Conservation (phyloP, 1,140 invertebrate genomes). For the Cylas formicarius region DNA sequence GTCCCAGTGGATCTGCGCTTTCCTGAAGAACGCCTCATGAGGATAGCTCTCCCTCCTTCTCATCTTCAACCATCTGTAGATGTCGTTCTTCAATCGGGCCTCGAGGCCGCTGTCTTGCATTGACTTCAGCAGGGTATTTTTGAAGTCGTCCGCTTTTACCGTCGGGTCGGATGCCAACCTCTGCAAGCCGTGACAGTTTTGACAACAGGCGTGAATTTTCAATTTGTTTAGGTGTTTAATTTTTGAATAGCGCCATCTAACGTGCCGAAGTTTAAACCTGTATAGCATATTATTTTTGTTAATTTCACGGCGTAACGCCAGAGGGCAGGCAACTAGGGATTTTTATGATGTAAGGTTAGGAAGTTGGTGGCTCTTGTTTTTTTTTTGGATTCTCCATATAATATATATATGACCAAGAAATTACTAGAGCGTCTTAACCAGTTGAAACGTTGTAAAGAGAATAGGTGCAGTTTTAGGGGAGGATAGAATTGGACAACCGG, state of each 20-base stretch:
- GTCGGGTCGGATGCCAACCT: constrained; percentile 63
- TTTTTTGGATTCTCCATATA: too few species aligned
- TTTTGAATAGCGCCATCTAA: background rate
- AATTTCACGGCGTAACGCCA: too few species aligned
- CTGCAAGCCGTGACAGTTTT: constrained; percentile 41
- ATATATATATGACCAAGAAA: too few species aligned
- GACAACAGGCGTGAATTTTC: background rate
- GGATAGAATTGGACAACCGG: too few species aligned
- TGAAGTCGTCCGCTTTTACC: constrained; percentile 70
- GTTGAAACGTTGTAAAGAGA: too few species aligned
- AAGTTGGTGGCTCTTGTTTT: too few species aligned
- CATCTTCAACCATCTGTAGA: constrained; percentile 67
- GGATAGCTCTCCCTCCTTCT: constrained; percentile 32
- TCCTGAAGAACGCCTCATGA: constrained; percentile 49
- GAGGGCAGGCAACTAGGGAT: too few species aligned
- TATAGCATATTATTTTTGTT: too few species aligned
- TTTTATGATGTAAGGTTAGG: too few species aligned
- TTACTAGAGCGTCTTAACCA: too few species aligned
- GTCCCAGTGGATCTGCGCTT: constrained; percentile 86
- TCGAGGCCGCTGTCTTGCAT: constrained; percentile 70
- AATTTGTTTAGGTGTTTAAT: background rate
- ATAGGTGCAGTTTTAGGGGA: too few species aligned
- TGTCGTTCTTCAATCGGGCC: constrained; percentile 71
- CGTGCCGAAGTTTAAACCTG: too few species aligned
- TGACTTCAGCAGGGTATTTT: constrained; percentile 61